phyloP scores from a whole-genome alignment of 2,888 invertebrate species.

The Melanchra persicariae region DNA sequence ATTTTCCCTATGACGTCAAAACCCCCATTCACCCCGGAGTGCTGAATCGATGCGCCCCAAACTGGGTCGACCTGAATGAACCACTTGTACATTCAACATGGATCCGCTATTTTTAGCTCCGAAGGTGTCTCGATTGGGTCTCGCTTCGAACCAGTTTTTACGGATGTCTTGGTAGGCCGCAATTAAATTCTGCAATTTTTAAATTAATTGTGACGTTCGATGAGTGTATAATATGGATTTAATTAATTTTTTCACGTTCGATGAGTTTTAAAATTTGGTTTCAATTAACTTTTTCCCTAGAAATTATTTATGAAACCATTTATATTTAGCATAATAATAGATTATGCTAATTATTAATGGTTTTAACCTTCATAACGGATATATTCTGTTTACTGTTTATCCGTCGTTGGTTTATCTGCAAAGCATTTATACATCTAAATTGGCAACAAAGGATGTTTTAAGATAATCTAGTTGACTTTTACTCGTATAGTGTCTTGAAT shows the following conservation, averaged over 20 bases:
- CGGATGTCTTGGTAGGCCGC: constrained; percentile 74
- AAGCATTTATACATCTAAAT: constrained; percentile 20
- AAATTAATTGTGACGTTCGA: constrained; percentile 70
- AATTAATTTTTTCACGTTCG: constrained; percentile 66
- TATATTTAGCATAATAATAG: too few species aligned
- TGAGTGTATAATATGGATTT: constrained; percentile 58
- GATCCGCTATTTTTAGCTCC: constrained; percentile 82
- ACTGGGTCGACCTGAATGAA: constrained; percentile 88
- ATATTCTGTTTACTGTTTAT: constrained; percentile 8
- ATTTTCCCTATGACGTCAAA: constrained; percentile 88
- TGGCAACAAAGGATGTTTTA: constrained; percentile 3
- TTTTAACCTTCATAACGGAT: constrained; percentile 19
- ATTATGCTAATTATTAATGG: constrained; percentile 35
- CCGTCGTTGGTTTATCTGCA: constrained; percentile 1
- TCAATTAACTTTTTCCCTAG: constrained; percentile 60
- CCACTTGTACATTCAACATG: constrained; percentile 82
- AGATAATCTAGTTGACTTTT: not conserved
- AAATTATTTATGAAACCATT: constrained; percentile 42
- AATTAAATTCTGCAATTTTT: constrained; percentile 71
- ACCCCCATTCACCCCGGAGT: constrained; percentile 85
- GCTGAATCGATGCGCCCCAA: constrained; percentile 87
- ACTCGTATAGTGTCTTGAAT: not conserved
- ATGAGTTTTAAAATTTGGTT: constrained; percentile 60
- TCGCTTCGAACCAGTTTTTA: constrained; percentile 77
- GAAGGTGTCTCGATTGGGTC: constrained; percentile 74